Base-by-base conservation (phyloP, 2,888 invertebrate genomes). In the Eudasyphora cyanicolor region DNA sequence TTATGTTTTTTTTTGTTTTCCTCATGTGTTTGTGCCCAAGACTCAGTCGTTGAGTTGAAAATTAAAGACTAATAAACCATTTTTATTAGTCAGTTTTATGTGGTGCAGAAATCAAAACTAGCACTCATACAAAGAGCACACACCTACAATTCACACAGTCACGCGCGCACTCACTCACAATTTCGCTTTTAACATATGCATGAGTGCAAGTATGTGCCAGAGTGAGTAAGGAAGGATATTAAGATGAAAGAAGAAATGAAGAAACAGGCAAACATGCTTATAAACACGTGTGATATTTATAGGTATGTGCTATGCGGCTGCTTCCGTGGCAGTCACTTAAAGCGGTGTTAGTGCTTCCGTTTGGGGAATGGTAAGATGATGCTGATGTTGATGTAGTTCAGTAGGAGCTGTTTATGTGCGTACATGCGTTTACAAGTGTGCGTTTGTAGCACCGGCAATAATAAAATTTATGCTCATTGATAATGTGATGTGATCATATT, bases 61-160 rank as follows among this genome's bases (percentile, higher is more conserved):
- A 45, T 67, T 76, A 71, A 81, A 54, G 57, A 27, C 76, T 64
- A 73, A 76, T 81, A 81, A 81, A 81, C 29, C 27, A 76, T 35
- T 81, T 81, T 81, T 81, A 81, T 81, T 76, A 73, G 67, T 24
- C 62, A 32, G 64, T 76, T 81, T 76, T 57, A 76, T 81, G 7
- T 45, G 27, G 69, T 75, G 60, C 19, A 29, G 62, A 79, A 75
- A 35, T 42, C 12, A 24, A 3, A 24, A 24, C 12, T 27, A 57
- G n/a, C 27, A 21, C 17, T n/a, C 12, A 17, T 8, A 4, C 19
- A n/a, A 19, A n/a, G n/a, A 5, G 5, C 19, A n/a, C 17, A 19
- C 49, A 17, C 49, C 8, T 4, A 17, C 49, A n/a, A n/a, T n/a
- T n/a, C 49, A 19, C 24, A 54, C 54, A 24, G 1, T 45, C 54